Evolutionary conservation across 2,797 vertebrate genomes (phyloP).

Genomic region (Artibeus jamaicensis): DNA sequence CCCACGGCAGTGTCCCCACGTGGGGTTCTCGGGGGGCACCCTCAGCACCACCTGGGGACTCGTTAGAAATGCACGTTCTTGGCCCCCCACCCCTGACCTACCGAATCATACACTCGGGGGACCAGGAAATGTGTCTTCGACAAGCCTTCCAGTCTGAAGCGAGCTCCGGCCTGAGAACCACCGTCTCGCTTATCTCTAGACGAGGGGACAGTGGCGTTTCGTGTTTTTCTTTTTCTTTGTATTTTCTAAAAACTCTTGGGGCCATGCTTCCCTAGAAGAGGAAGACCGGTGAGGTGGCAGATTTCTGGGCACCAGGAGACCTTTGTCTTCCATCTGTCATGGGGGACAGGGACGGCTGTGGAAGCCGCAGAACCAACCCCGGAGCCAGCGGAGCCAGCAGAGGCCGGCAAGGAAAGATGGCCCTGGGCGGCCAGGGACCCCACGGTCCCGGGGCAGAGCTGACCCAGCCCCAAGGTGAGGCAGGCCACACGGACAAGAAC

Average conservation of each 20-base stretch:
- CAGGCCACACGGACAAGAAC: not conserved
- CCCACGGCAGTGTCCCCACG: not conserved
- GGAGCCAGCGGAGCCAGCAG: not conserved
- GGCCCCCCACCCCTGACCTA: not conserved
- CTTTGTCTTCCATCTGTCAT: not conserved
- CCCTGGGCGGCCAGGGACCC: not conserved
- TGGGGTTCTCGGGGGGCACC: not conserved
- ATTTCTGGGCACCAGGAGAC: not conserved
- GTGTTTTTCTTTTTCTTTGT: not conserved
- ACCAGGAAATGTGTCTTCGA: not conserved
- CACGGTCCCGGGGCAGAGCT: accelerated
- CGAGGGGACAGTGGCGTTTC: not conserved
- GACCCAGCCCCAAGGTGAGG: not conserved
- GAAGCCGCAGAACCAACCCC: not conserved
- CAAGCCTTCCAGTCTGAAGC: not conserved
- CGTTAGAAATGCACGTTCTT: not conserved
- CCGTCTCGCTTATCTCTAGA: not conserved
- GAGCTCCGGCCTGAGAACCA: not conserved
- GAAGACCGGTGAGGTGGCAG: not conserved
- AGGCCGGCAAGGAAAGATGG: accelerated
- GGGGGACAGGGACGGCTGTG: not conserved
- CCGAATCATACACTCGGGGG: not conserved
- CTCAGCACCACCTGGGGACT: not conserved
- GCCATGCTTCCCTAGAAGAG: not conserved
- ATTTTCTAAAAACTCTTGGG: not conserved